Evolutionary conservation across 1,140 invertebrate genomes (phyloP).

Genomic region (Ectropis grisescens): DNA sequence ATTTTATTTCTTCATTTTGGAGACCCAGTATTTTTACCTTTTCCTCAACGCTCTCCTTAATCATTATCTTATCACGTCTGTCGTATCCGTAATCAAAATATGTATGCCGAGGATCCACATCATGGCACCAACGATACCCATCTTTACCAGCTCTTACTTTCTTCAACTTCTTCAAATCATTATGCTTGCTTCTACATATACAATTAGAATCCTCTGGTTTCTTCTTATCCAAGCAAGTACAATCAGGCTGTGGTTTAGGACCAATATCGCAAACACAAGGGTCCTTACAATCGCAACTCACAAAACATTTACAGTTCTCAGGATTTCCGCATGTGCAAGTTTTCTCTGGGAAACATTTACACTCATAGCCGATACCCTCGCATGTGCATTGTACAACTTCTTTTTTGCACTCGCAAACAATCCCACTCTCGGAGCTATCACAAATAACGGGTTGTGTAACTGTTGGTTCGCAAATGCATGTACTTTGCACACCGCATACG

Average conservation of each 20-base stretch:
- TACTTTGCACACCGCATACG: constrained; percentile 32
- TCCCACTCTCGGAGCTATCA: no score
- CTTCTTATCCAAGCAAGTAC: constrained; percentile 31
- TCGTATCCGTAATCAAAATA: constrained; percentile 50
- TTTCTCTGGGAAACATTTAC: constrained; percentile 33
- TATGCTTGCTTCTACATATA: constrained; percentile 24
- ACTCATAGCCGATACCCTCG: constrained; percentile 16
- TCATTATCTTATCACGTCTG: constrained; percentile 40
- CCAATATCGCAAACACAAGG: constrained; percentile 41
- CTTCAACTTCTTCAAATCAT: constrained; percentile 28
- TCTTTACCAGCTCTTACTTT: constrained; percentile 43
- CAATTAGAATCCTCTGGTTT: constrained; percentile 19
- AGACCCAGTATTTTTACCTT: constrained; percentile 46
- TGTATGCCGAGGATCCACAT: constrained; percentile 49
- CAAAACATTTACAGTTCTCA: constrained; percentile 42
- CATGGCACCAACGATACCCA: constrained; percentile 51
- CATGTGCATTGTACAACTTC: constrained; percentile 40
- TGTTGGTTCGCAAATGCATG: constrained; percentile 28
- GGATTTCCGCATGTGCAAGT: constrained; percentile 44
- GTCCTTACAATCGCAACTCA: constrained; percentile 30
- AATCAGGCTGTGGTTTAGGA: constrained; percentile 21
- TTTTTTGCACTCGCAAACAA: no score
- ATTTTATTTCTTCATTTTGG: constrained; percentile 22
- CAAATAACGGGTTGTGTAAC: constrained; percentile 7
- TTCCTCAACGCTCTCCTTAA: constrained; percentile 24